A percentile compares a stretch with the other conserved stretches of the same genome.
Conservation (phyloP, 2,888 invertebrate species). For the Drosophila kanekoi region DNA sequence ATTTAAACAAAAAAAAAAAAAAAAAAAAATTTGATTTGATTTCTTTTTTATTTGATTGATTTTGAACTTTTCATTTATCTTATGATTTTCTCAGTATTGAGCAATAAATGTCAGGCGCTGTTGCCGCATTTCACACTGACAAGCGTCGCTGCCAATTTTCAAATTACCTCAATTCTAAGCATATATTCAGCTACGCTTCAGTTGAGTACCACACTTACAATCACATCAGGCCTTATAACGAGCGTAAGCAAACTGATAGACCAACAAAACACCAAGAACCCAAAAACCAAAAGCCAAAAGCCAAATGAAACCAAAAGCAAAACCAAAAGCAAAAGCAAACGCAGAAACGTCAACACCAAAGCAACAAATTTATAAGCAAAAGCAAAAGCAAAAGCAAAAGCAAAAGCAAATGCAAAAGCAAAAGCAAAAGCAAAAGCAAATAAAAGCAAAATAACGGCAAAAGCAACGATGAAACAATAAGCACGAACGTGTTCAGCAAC, state of each 20-base stretch:
- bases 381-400: neutral
- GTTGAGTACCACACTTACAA: slow-evolving; percentile 15
- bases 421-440: slow-evolving; percentile 1
- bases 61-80: neutral
- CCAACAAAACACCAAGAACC: slow-evolving; percentile 14
- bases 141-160: slow-evolving; percentile 32
- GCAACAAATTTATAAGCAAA: neutral
- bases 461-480: slow-evolving; percentile 58
- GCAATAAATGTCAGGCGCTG: slow-evolving; percentile 20
- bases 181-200: neutral
- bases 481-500: slow-evolving; percentile 57
- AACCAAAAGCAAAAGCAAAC: neutral
- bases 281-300: neutral
- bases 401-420: neutral
- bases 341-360: neutral
- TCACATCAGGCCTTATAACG: slow-evolving; percentile 38
- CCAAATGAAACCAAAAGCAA: neutral
- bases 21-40: slow-evolving; percentile 14
- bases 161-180: slow-evolving; percentile 3
- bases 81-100: neutral
- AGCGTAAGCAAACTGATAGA: slow-evolving; percentile 7
- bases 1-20: slow-evolving; percentile 33
- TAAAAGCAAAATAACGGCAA: slow-evolving; percentile 10
- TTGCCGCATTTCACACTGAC: slow-evolving; percentile 32
- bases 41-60: slow-evolving; percentile 9